Evolutionary conservation across 2,113 vertebrate species (phyloP).

Genomic region (Notarius lentiginosus): DNA sequence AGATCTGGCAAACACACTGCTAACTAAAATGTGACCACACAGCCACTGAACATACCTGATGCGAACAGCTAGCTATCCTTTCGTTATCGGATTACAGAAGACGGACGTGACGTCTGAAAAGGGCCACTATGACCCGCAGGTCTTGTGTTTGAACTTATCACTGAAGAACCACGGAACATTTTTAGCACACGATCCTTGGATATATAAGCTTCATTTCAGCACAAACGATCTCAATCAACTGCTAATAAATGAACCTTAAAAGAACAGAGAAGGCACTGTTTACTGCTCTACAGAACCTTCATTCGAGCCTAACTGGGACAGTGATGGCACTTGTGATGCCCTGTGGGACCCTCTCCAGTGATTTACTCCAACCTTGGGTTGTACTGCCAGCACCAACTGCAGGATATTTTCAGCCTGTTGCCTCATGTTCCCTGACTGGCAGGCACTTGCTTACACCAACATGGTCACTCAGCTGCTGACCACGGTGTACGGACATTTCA

Average conservation of each 20-base stretch:
- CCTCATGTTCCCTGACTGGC: slow-evolving; percentile 66
- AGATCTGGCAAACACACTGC: not conserved
- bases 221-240: not conserved
- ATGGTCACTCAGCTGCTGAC: slow-evolving; percentile 54
- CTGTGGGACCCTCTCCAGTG: slow-evolving; percentile 53
- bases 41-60: not conserved
- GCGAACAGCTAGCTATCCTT: not conserved
- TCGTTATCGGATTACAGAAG: not conserved
- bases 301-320: slow-evolving; percentile 45
- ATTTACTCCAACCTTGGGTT: slow-evolving; percentile 71
- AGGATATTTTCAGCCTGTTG: slow-evolving; percentile 76
- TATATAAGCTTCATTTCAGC: not conserved
- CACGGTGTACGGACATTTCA: slow-evolving; percentile 28
- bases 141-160: not conserved
- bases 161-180: not conserved
- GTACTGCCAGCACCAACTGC: slow-evolving; percentile 74
- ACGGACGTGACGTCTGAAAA: not conserved
- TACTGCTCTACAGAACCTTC: slow-evolving; percentile 20
- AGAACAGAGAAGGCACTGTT: not conserved
- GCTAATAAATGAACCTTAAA: not conserved
- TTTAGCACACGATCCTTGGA: not conserved
- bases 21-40: not conserved
- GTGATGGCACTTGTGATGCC: slow-evolving; percentile 59
- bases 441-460: slow-evolving; percentile 53
- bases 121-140: not conserved